Evolutionary conservation across 2,797 vertebrate genomes (phyloP), one percentile per base, ranked within the genome.

Genomic region (Phylloscopus collybita): DNA sequence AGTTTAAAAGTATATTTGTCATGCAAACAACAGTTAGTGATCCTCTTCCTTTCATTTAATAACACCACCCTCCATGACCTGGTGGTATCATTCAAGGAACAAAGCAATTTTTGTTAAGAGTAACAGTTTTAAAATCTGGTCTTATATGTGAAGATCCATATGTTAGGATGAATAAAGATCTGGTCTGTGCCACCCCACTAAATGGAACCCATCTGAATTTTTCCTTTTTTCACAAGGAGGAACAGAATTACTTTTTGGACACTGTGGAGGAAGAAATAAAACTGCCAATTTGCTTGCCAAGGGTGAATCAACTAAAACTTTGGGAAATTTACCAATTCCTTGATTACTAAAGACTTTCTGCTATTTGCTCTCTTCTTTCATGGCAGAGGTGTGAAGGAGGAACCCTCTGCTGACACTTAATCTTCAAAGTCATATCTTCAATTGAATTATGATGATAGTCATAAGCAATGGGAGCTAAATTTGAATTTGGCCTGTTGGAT

Each of bases 161-260:
- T 90, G 60, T 86, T 76, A 45, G 34, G 40, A 84, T 76, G 44
- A 61, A 42, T 36, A 38, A 49, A 72, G 61, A 73, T 66, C 75
- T 88, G 54, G 47, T 76, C 49, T 88, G 34, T 56, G 5, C 57
- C 26, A 82, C 76, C 25, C n/a, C 0, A 0, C 21, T 88, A 71
- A 81, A 82, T 70, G 18, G 62, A 93, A 86, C n/a, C 23, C 32
- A 60, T 84, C 26, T 84, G 80, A 95, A 92, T 60, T 80, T 60
- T 86, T 69, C 38, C 16, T 72, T 82, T 86, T 76, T 69, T 80
- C 16, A 9, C 66, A 51, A 40, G 49, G 25, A 53, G 70, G 61
- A 80, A n/a, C 62, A 66, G 54, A 91, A 75, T 69, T 75, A 78
- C n/a, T 66, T 81, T 88, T 86, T 84, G 62, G 60, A 81, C 42